Evolutionary conservation across 2,113 vertebrate species (phyloP).

Genomic region (Callaeas wilsoni): DNA sequence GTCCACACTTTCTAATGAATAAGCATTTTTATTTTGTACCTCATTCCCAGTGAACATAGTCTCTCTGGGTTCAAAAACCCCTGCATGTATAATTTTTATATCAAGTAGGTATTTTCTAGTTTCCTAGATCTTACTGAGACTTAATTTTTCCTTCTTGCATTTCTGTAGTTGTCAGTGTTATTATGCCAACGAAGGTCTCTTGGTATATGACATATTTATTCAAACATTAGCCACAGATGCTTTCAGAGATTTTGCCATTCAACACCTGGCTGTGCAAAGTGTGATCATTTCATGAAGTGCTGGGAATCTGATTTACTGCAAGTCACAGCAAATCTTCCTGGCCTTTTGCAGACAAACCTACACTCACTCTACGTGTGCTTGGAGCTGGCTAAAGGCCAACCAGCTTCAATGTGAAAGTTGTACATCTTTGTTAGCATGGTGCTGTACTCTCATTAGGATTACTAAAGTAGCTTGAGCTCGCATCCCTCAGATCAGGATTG

Average conservation of each 20-base stretch:
- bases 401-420: not conserved
- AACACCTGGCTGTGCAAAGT: not conserved
- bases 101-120: not conserved
- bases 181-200: not conserved
- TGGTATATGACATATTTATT: not conserved
- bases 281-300: not conserved
- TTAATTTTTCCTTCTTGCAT: not conserved
- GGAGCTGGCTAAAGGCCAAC: not conserved
- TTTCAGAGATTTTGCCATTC: not conserved
- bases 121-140: not conserved
- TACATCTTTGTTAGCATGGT: not conserved
- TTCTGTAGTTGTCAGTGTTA: not conserved
- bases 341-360: not conserved
- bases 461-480: not conserved
- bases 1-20: not conserved
- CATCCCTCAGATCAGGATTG: not conserved
- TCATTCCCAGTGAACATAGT: not conserved
- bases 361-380: not conserved
- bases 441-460: not conserved
- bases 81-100: not conserved
- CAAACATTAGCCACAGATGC: not conserved
- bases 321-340: not conserved
- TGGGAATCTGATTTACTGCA: not conserved
- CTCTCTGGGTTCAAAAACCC: not conserved
- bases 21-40: not conserved